phyloP scores from a whole-genome alignment of 2,113 vertebrate species.

The Tetrax tetrax region DNA sequence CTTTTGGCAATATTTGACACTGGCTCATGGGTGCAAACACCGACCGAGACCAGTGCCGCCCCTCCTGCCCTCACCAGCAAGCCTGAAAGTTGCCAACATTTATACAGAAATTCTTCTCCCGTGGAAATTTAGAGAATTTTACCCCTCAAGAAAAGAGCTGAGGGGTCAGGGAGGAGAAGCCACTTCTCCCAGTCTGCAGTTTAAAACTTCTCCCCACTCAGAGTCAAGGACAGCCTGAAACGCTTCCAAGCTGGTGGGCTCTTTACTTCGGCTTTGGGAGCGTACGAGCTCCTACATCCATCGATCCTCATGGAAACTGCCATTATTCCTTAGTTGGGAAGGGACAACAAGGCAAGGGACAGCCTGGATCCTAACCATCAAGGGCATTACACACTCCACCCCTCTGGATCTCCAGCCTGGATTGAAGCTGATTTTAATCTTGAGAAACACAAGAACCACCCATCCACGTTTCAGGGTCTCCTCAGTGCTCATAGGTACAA shows the following conservation, averaged over 20 bases:
- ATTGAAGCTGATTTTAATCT: not conserved
- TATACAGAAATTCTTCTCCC: not conserved
- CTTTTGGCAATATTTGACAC: not conserved
- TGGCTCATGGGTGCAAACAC: rapidly evolving
- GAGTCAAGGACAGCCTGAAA: not conserved
- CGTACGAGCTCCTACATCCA: not conserved
- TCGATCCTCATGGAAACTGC: not conserved
- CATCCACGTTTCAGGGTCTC: not conserved
- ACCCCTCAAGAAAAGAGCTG: not conserved
- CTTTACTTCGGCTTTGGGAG: not conserved
- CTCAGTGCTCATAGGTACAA: not conserved
- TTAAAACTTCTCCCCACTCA: not conserved
- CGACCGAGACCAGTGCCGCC: rapidly evolving
- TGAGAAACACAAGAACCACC: not conserved
- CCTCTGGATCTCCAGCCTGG: not conserved
- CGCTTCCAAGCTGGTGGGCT: not conserved
- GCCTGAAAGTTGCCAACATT: not conserved
- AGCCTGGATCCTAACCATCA: not conserved
- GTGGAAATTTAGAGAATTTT: not conserved
- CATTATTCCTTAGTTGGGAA: not conserved
- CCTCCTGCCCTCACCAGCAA: not conserved
- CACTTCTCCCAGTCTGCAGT: not conserved
- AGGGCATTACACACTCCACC: not conserved
- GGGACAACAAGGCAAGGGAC: not conserved
- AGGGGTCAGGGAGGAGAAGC: not conserved